Evolutionary conservation across 2,888 invertebrate species (phyloP).

Genomic region (Cabera pusaria): DNA sequence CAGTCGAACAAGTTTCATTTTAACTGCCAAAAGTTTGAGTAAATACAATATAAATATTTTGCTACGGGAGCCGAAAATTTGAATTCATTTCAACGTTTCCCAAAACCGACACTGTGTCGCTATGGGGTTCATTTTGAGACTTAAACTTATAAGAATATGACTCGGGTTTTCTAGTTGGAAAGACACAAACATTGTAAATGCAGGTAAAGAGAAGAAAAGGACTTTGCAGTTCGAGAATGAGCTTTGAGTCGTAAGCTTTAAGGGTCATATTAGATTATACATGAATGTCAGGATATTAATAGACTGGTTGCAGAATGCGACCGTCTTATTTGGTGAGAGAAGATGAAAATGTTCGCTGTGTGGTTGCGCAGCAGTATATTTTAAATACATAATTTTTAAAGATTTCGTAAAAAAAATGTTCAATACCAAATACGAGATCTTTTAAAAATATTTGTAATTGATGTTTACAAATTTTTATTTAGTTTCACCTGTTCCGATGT

Average conservation of each 20-base stretch:
- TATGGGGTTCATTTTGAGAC: neutral
- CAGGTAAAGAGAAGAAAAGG: conserved; percentile 5
- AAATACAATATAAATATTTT: conserved; percentile 68
- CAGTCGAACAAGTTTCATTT: conserved; percentile 73
- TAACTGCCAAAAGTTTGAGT: conserved; percentile 67
- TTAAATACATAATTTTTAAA: too few relatives aligned
- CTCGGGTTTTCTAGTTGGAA: neutral
- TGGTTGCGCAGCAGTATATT: conserved; percentile 37
- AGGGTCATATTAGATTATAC: neutral
- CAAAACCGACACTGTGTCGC: conserved; percentile 1
- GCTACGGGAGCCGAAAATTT: conserved; percentile 3
- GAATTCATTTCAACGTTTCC: neutral
- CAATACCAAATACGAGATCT: too few relatives aligned
- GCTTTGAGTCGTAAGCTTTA: neutral
- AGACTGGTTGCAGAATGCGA: conserved; percentile 67
- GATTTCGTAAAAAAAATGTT: too few relatives aligned
- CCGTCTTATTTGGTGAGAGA: conserved; percentile 71
- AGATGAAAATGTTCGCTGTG: conserved; percentile 43
- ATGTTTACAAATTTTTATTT: too few relatives aligned
- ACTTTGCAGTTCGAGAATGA: neutral
- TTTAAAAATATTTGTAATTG: too few relatives aligned
- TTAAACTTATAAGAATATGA: neutral
- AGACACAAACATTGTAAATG: neutral
- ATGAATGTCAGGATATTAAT: conserved; percentile 47
- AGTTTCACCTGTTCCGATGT: too few relatives aligned